Evolutionary conservation across 2,888 invertebrate genomes (phyloP).

Genomic region (Cheilosia soror): DNA sequence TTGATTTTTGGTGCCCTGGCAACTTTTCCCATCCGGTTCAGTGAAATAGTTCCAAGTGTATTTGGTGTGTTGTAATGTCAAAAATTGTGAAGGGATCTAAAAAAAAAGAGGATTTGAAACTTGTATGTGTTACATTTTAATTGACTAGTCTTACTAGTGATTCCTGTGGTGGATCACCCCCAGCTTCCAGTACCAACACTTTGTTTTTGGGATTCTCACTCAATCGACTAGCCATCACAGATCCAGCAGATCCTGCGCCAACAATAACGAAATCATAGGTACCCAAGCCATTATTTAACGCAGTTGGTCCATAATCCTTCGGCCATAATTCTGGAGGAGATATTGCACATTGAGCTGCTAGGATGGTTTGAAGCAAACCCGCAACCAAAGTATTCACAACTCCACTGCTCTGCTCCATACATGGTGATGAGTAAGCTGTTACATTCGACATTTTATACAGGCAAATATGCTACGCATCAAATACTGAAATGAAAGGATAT

Average conservation of each 20-base stretch:
- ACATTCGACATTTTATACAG: slow-evolving; percentile 3
- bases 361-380: slow-evolving; percentile 85
- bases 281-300: slow-evolving; percentile 78
- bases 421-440: slow-evolving; percentile 63
- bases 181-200: slow-evolving; percentile 77
- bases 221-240: slow-evolving; percentile 76
- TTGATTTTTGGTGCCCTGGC: slow-evolving; percentile 77
- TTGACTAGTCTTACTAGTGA: slow-evolving; percentile 7
- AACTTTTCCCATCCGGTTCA: slow-evolving; percentile 77
- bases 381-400: slow-evolving; percentile 84
- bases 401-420: slow-evolving; percentile 78
- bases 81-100: slow-evolving; percentile 78
- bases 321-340: slow-evolving; percentile 85
- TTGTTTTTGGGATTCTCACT: slow-evolving; percentile 78
- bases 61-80: slow-evolving; percentile 77
- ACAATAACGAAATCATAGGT: slow-evolving; percentile 46
- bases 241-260: slow-evolving; percentile 71
- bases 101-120: neutral
- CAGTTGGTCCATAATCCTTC: slow-evolving; percentile 80
- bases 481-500: too few relatives aligned
- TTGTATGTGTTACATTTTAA: neutral
- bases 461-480: neutral
- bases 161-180: slow-evolving; percentile 63
- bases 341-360: slow-evolving; percentile 86
- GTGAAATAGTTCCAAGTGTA: slow-evolving; percentile 80